Base-by-base conservation (phyloP, 2,113 vertebrate genomes). In the Datnioides undecimradiatus region DNA sequence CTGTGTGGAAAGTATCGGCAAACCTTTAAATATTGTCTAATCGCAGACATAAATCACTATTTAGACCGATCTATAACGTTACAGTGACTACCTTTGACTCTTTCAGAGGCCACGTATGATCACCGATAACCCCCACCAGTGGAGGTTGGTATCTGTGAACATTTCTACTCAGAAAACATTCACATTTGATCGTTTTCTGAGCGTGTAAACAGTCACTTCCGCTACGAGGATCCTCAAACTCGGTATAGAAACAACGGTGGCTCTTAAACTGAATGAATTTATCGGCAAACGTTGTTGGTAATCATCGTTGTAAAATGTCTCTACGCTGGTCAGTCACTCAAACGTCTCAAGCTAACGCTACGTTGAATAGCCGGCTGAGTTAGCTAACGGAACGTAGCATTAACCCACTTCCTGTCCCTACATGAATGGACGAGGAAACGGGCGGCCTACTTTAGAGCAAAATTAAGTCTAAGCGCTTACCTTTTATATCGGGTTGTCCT, bases 321-420 rank as follows among this genome's bases (percentile, higher is more conserved):
- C 36, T 41, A 10, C 25, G 59, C 11, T 16, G 17, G 38, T 64
- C 29, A 29, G 14, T 9, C 38, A 36, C 14, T 58, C 51, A 54
- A 45, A 19, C 51, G 23, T 5, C 31, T 38, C n/a, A 45, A 43
- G 64, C 81, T 70, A 81, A 83, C 41, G 40, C 49, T 59, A 40
- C 36, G 48, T 43, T 6, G 36, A 3, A 31, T 7, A 16, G 54
- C 63, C 8, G 14, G 25, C 8, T 8, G n/a, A 29, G 21, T 17
- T 54, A 84, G 89, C 91, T 92, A 91, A 85, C 80, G 49, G 65
- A 82, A 81, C 69, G 73, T 90, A 90, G 90, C 92, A 68, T 79
- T 58, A 54, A 57, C 29, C 73, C 55, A 83, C 82, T 84, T 86
- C 85, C 87, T 79, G 69, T 58, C 40, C 14, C 38, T 16, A 51